Percentiles rank a stretch among this genome's conserved stretches.
These are phyloP conservation scores for Diogma glabrata DNA, from an alignment of 2,888 invertebrate genomes.

Conservation along the genomic window DNA sequence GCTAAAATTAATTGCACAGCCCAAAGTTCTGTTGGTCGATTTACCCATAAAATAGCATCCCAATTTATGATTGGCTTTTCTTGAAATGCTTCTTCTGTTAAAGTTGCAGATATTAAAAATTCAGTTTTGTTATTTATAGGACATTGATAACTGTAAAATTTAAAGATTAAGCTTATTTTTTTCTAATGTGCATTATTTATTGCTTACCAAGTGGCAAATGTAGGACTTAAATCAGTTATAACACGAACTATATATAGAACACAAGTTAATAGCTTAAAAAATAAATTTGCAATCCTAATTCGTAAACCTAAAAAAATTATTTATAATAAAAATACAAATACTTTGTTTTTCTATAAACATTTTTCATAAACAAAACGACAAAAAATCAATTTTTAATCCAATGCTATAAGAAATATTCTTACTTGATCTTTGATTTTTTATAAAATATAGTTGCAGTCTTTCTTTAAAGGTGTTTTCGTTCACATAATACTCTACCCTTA, in stretches of 20 bases:
- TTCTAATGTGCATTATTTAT: conserved; percentile 11
- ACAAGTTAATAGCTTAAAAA: conserved; percentile 94
- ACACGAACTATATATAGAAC: conserved; percentile 91
- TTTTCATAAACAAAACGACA: no score
- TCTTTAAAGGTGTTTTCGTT: conserved; percentile 99
- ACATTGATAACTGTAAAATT: conserved; percentile 63
- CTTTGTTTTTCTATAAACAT: no score
- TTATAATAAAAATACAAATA: no score
- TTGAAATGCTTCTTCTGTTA: conserved; percentile 86
- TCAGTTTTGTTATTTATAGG: conserved; percentile 71
- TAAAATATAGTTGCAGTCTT: conserved; percentile 96
- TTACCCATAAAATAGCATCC: conserved; percentile 93
- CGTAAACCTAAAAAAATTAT: no score
- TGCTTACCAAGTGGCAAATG: conserved; percentile 77
- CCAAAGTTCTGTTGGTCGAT: conserved; percentile 81
- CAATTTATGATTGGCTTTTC: conserved; percentile 88
- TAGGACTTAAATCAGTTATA: conserved; percentile 78
- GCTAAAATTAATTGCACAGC: conserved; percentile 84
- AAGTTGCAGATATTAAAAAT: conserved; percentile 68
- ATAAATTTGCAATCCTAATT: conserved; percentile 93
- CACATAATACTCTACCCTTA: conserved; percentile 98
- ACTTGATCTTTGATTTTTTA: conserved; percentile 99
- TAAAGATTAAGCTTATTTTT: not conserved
- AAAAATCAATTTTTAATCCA: no score
- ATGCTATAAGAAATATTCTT: no score